Evolutionary conservation across 2,797 vertebrate genomes (phyloP), one percentile per base, ranked within the genome.

Genomic region (Aldrovandia affinis): DNA sequence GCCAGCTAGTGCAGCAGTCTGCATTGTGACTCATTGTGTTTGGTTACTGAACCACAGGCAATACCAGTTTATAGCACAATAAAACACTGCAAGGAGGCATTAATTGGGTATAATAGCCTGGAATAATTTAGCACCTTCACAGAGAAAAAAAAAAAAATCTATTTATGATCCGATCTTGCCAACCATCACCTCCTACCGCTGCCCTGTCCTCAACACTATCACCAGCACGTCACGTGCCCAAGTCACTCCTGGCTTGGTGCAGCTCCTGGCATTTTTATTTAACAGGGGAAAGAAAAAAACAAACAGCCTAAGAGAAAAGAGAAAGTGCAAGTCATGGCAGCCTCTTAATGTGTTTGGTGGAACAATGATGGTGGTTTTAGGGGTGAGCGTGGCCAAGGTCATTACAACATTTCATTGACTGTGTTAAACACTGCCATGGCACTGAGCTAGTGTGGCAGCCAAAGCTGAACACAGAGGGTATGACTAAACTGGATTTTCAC

Each of bases 21-120:
- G 91, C 93, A 93, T 86, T 92, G 94, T 91, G 95, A 91, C 92
- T 90, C 94, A 96, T 96, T 97, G 96, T 97, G 95, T 97, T 97
- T 97, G 96, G 93, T 96, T 95, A 95, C 94, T 97, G 96, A 97
- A 96, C 96, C 96, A 97, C 94, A 96, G 94, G 94, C 93, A 94
- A 96, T 96, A 96, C 96, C 95, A 95, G 95, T 97, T 97, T 96
- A 95, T 95, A 95, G 96, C 96, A 97, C 97, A 97, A 97, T 97
- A 96, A 96, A 96, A 95, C 95, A 95, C 95, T 94, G 96, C 94
- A 96, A 96, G 95, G 95, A 96, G 95, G 96, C 96, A 96, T 97
- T 96, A 96, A 97, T 97, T 96, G 96, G 95, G 96, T 95, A 96
- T 96, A 96, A 95, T 95, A 94, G 93, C 92, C 92, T 90, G 92